Base-by-base conservation (phyloP, 1,140 invertebrate genomes). In the Cotesia chilonis region DNA sequence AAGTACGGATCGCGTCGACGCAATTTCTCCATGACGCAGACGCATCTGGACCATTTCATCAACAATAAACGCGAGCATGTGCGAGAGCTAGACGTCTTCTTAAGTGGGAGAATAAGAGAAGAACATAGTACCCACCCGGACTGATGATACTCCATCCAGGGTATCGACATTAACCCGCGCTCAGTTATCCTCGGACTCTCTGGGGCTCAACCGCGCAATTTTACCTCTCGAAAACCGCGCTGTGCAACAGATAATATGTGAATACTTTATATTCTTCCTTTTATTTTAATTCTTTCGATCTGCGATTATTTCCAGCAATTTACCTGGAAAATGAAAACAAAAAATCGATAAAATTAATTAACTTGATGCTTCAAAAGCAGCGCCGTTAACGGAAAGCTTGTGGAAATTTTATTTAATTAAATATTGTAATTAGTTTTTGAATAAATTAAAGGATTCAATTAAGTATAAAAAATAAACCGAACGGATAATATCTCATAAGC, bases 1-100 rank as follows among this genome's bases (percentile, higher is more conserved):
- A 63, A 10, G 41, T 68, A 54, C 52, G 41, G 55, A 79, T 74
- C 73, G 77, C 75, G 78, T 80, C 77, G 79, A 77, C 80, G 78
- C 77, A 70, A 59, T 37, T 59, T 65, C 38, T 69, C 36, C 1
- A 14, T 20, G 55, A 77, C 80, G 80, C 79, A 80, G 80, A 7
- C 80, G 80, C 80, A 67, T 76, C 73, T 81, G 70, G 68, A 76
- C 71, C 77, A 63, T 5, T 47, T 66, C 37, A 55, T 55, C 17
- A 12, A 64, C 57, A 28, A n/a, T 52, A 38, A 52, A 52, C 65
- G 52, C 41, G 72, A 61, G 35, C 41, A 69, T 47, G 73, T 47
- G 71, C 63, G 64, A 65, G 63, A 47, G 65, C 28, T 69, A 57
- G 69, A 61, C 36, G 64, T 35, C 41, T 63, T 20, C 12, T 7